A percentile compares a stretch with the other conserved stretches of the same genome.
These are phyloP conservation scores for Eupithecia centaureata DNA, from an alignment of 2,888 invertebrate genomes.

Conservation along the genomic window DNA sequence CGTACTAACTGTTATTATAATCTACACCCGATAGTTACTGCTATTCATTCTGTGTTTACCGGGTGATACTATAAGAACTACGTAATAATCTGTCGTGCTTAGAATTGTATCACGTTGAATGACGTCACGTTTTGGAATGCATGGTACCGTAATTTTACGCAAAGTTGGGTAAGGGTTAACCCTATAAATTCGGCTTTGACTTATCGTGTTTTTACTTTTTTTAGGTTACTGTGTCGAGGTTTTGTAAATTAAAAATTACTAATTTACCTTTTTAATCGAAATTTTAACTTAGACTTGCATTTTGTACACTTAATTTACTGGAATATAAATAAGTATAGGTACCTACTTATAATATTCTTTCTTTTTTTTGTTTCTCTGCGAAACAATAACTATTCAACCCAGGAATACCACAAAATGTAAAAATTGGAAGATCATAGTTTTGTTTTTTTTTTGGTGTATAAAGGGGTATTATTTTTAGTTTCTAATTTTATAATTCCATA, in stretches of 20 bases:
- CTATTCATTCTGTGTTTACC: constrained; percentile 43
- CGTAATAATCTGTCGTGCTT: constrained; percentile 23
- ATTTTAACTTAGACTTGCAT: background rate
- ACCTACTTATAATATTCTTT: background rate
- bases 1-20: constrained; percentile 40
- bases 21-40: background rate
- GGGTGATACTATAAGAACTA: constrained; percentile 14
- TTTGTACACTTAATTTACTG: too few relatives aligned
- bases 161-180: constrained; percentile 28
- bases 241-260: background rate
- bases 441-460: background rate
- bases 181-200: constrained; percentile 16
- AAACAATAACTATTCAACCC: background rate
- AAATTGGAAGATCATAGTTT: background rate
- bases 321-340: too few relatives aligned
- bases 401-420: background rate
- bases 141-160: constrained; percentile 35
- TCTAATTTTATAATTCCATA: background rate
- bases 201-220: constrained; percentile 13
- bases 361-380: background rate
- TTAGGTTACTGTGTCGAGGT: constrained; percentile 6
- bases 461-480: background rate
- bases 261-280: background rate
- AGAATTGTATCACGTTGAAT: constrained; percentile 33
- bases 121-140: constrained; percentile 35